Evolutionary conservation across 2,797 vertebrate genomes (phyloP), one percentile per base, ranked within the genome.

Genomic region (Potorous gilbertii): DNA sequence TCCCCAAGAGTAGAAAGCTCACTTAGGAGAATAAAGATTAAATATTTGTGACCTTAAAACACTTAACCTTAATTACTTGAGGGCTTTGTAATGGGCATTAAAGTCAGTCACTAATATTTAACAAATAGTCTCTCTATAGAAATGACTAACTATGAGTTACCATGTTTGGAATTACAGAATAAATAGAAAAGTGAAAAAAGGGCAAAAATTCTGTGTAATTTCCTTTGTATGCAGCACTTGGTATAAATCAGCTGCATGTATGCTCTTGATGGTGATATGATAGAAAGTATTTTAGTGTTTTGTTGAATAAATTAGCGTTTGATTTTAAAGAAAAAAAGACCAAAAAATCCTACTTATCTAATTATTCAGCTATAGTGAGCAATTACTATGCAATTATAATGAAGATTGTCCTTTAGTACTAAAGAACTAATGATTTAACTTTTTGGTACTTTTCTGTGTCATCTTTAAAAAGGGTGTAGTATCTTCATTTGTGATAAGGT

Each of bases 401-500:
- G 34, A 93, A 31, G 13, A 27, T 94, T 91, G 46, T 90, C 87
- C 94, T 54, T 34, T 40, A 93, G 89, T n/a, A 87, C 10, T 50
- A 50, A 50, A 27, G 24, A 27, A 10, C 40, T 21, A 46, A 9
- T 5, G 52, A 90, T 31, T 90, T 18, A 54, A 90, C 54, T 91
- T 95, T 3, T 29, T 40, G 46, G 92, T 74, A 59, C n/a, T 94
- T 96, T 94, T 95, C 27, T 6, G 59, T 50, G n/a, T 92, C 90
- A 92, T 94, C 92, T 96, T 66, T 95, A 91, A 29, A 90, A 59
- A 90, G 56, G 56, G 50, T 96, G 95, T 93, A 54, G 40, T 91
- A 92, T 92, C 95, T 96, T 96, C 97, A 59, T 81, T 10, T 92
- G 92, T 92, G 94, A 93, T 96, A 24, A 24, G 66, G 55, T 97